Percentiles rank a stretch among this genome's conserved stretches.
Conservation (phyloP, 2,888 invertebrate species). For the Acanthosepion lycidas region DNA sequence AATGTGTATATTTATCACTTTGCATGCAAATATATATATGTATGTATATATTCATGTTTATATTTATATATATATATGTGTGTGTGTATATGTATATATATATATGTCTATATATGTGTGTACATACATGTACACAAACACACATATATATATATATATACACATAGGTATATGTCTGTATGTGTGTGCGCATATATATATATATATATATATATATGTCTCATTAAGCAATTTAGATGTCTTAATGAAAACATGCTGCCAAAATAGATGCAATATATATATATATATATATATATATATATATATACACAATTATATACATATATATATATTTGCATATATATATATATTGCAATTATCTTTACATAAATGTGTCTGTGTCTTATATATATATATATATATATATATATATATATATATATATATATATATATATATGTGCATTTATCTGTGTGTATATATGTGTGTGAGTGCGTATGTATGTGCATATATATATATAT, state of each 20-base stretch:
- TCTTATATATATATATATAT: no score
- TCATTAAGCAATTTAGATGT: no score
- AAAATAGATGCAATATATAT: no score
- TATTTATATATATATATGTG: slow-evolving; percentile 36
- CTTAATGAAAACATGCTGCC: no score
- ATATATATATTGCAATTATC: no score
- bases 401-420: no score
- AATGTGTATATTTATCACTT: no score
- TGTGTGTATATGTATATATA: not conserved
- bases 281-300: no score
- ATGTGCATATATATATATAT: not conserved
- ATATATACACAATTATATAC: no score
- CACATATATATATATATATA: slow-evolving; percentile 16
- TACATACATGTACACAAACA: not conserved
- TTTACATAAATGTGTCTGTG: no score
- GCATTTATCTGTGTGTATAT: not conserved
- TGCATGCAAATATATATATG: not conserved
- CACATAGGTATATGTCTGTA: slow-evolving; percentile 8
- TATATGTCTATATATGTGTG: not conserved
- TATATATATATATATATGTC: not conserved
- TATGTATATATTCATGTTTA: not conserved
- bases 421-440: slow-evolving; percentile 21
- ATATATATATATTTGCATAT: no score
- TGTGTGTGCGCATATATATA: not conserved
- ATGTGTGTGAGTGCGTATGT: not conserved